These are phyloP conservation scores for Dysdera silvatica DNA, from an alignment of 1,140 invertebrate species.

Conservation along the genomic window DNA sequence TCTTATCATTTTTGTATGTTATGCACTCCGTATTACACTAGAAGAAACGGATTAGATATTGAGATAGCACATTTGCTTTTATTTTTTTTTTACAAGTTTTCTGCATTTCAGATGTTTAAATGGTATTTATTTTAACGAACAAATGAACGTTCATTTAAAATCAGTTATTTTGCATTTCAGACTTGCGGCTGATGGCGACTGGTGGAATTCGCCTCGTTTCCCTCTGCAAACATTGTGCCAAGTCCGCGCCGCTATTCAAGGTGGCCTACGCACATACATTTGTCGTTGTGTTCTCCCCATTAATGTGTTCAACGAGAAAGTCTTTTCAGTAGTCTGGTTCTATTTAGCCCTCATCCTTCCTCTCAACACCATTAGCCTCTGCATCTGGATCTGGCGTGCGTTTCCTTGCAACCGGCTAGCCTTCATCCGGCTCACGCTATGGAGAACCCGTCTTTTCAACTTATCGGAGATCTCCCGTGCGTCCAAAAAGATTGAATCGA, in stretches of 20 bases:
- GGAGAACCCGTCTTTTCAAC: slow-evolving; percentile 40
- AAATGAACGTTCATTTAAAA: too few species aligned
- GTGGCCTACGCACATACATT: slow-evolving; percentile 43
- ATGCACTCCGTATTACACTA: too few species aligned
- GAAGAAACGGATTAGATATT: too few species aligned
- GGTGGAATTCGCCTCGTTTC: slow-evolving; percentile 44
- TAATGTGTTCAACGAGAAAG: slow-evolving; percentile 53
- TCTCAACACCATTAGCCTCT: slow-evolving; percentile 40
- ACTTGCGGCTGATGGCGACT: slow-evolving; percentile 38
- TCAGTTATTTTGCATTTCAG: slow-evolving; percentile 21
- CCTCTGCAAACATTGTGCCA: slow-evolving; percentile 44
- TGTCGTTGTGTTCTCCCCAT: slow-evolving; percentile 51
- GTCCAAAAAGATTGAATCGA: slow-evolving; percentile 39
- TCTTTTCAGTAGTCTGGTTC: slow-evolving; percentile 48
- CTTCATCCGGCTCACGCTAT: slow-evolving; percentile 42
- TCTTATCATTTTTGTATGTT: too few species aligned
- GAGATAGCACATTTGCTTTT: too few species aligned
- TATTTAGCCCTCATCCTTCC: slow-evolving; percentile 43
- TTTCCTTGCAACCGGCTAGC: slow-evolving; percentile 40
- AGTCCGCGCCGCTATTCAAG: slow-evolving; percentile 42
- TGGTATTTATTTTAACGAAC: too few species aligned
- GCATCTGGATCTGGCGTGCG: slow-evolving; percentile 44
- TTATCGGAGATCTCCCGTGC: slow-evolving; percentile 39
- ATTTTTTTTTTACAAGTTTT: too few species aligned
- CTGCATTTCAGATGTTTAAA: too few species aligned